Evolutionary conservation across 2,113 vertebrate species (phyloP).

Genomic region (Heterocephalus glaber): DNA sequence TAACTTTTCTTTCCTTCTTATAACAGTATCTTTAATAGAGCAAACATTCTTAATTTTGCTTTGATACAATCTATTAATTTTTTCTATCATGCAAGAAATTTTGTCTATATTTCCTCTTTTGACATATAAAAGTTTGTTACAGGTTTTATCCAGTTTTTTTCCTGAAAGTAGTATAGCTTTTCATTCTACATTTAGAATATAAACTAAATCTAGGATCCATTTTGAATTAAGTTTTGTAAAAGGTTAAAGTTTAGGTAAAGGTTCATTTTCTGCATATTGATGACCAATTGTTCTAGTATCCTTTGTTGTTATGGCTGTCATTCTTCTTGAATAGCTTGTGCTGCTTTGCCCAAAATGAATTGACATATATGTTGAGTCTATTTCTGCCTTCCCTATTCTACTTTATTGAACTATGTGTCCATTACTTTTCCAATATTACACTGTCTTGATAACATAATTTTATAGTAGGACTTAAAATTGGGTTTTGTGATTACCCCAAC

Average conservation of each 20-base stretch:
- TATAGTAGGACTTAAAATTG: neutral
- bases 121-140: neutral
- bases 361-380: neutral
- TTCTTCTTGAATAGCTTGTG: neutral
- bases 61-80: neutral
- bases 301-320: neutral
- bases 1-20: neutral
- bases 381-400: neutral
- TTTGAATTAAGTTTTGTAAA: conserved; percentile 45
- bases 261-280: neutral
- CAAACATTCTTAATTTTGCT: neutral
- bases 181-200: neutral
- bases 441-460: neutral
- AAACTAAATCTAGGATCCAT: neutral
- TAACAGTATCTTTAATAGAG: neutral
- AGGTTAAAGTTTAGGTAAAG: neutral
- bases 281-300: neutral
- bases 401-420: neutral
- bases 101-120: neutral
- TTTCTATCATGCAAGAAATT: neutral
- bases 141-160: conserved; percentile 2
- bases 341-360: neutral
- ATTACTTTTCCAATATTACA: neutral
- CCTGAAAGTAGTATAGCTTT: conserved; percentile 15
- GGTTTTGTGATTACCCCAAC: neutral